phyloP scores from a whole-genome alignment of 2,797 vertebrate species.

The Morelia viridis region DNA sequence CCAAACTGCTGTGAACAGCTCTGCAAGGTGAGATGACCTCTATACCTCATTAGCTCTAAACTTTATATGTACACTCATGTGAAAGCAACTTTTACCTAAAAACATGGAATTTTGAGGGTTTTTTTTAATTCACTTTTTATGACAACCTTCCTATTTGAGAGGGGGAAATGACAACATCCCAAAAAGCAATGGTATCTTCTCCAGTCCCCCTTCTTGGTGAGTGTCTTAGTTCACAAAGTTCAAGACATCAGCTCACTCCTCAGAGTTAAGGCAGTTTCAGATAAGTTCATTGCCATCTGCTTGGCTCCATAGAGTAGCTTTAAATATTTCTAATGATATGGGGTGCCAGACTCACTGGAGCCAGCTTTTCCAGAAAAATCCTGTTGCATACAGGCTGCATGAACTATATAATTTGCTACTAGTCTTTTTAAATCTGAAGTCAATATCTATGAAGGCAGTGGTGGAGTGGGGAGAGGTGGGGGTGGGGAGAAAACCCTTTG shows the following conservation, averaged over 20 bases:
- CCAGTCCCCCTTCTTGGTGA: not conserved
- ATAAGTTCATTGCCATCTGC: conserved; percentile 49
- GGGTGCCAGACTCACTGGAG: conserved; percentile 39
- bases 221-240: not conserved
- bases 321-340: conserved; percentile 46
- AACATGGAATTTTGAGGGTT: not conserved
- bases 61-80: not conserved
- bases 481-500: not conserved
- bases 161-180: conserved; percentile 16
- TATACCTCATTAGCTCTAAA: not conserved
- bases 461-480: not conserved
- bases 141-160: not conserved
- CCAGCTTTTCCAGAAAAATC: conserved; percentile 45
- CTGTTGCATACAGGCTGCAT: conserved; percentile 33
- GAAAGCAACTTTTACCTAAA: conserved; percentile 7
- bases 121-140: not conserved
- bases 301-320: conserved; percentile 35
- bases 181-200: not conserved
- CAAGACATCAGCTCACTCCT: conserved; percentile 17
- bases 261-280: conserved; percentile 36
- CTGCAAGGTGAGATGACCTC: not conserved
- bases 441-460: conserved; percentile 35
- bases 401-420: conserved; percentile 43
- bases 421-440: conserved; percentile 33
- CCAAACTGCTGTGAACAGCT: not conserved